A percentile compares a stretch with the other conserved stretches of the same genome.
Conservation (phyloP, 2,797 vertebrate species). For the Myotis vivesi region DNA sequence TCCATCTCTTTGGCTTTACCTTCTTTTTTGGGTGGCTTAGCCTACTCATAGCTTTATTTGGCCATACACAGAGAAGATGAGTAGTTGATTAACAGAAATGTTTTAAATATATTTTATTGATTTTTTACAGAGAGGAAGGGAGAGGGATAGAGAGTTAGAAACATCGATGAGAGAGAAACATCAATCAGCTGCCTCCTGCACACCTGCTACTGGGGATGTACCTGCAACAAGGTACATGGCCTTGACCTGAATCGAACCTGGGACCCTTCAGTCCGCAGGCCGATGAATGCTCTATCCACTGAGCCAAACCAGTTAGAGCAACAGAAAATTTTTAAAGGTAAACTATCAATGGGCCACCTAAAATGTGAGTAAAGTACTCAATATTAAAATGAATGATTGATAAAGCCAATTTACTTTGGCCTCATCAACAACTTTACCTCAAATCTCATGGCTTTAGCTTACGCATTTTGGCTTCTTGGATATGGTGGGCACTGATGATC, state of each 20-base stretch:
- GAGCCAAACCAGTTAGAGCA: too few species aligned
- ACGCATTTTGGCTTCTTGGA: not conserved
- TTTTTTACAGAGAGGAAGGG: too few species aligned
- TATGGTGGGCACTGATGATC: not conserved
- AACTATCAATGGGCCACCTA: not conserved
- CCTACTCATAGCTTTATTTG: not conserved
- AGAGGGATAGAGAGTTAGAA: too few species aligned
- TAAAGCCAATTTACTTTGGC: not conserved
- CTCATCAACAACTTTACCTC: not conserved
- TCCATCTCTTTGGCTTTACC: not conserved
- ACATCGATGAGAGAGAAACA: too few species aligned
- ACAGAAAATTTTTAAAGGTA: not conserved
- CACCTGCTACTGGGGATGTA: too few species aligned
- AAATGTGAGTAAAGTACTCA: constrained; percentile 10
- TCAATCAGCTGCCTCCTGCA: too few species aligned
- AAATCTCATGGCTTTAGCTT: not conserved
- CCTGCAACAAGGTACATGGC: too few species aligned
- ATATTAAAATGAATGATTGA: not conserved
- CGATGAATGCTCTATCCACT: too few species aligned
- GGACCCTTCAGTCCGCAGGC: too few species aligned
- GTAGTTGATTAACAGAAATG: not conserved
- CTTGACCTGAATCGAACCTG: too few species aligned
- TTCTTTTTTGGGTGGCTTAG: not conserved
- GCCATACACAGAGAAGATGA: not conserved
- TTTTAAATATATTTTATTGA: too few species aligned